A percentile compares a stretch with the other conserved stretches of the same genome.
These are phyloP conservation scores for Brachypalpus laphriformis DNA, from an alignment of 2,888 invertebrate genomes.

Conservation along the genomic window DNA sequence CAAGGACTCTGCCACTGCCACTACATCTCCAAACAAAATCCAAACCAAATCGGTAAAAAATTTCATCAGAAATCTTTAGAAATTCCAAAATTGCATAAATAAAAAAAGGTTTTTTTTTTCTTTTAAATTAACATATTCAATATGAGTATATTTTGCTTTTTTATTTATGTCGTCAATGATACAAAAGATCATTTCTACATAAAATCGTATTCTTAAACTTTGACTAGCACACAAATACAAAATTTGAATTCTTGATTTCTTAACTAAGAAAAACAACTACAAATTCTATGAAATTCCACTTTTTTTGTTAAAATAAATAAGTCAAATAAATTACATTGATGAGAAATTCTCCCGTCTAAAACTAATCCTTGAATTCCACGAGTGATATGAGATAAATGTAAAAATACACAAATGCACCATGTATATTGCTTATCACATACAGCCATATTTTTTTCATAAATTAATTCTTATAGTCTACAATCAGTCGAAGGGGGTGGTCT, in stretches of 20 bases:
- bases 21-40: background rate
- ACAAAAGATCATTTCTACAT: slow-evolving; percentile 33
- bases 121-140: slow-evolving; percentile 42
- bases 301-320: slow-evolving; percentile 54
- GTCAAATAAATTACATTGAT: slow-evolving; percentile 45
- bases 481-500: slow-evolving; percentile 42
- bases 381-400: slow-evolving; percentile 24
- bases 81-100: slow-evolving; percentile 18
- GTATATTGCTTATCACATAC: slow-evolving; percentile 50
- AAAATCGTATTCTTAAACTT: slow-evolving; percentile 7
- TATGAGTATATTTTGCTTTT: slow-evolving; percentile 17
- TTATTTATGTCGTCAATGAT: slow-evolving; percentile 30
- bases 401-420: slow-evolving; percentile 8
- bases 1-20: too few species aligned
- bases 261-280: background rate
- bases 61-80: background rate
- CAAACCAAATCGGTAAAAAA: background rate
- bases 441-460: slow-evolving; percentile 24
- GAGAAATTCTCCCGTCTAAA: slow-evolving; percentile 1
- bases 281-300: slow-evolving; percentile 6
- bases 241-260: slow-evolving; percentile 29
- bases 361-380: slow-evolving; percentile 29
- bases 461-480: slow-evolving; percentile 41
- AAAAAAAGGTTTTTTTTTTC: slow-evolving; percentile 17
- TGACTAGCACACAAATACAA: slow-evolving; percentile 43